Base-by-base conservation (phyloP, 2,113 vertebrate species). In the Probosciger aterrimus region DNA sequence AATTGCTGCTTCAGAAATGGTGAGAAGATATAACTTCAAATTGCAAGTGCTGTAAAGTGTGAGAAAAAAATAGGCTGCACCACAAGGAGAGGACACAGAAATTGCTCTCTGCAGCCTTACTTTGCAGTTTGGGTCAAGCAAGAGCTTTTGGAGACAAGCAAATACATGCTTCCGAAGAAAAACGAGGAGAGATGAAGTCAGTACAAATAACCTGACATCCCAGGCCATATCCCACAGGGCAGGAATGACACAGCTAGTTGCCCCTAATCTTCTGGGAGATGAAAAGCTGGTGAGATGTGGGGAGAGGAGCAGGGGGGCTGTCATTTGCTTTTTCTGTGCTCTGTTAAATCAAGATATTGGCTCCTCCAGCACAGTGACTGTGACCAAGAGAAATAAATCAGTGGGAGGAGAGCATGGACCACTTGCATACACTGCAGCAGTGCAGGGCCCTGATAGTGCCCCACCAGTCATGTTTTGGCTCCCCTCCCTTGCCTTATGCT, bases 341-440 rank as follows among this genome's bases (percentile, higher is more conserved):
- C 31, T n/a, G n/a, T 92, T 93, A 80, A 77, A 97, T 95, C 81
- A 93, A 84, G 52, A 62, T 82, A 86, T 17, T 5, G 8, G 22
- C 44, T 97, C n/a, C 53, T 90, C n/a, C 76, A 75, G 68, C 6
- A 31, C 0, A 3, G 68, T 7, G 30, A 73, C 18, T 67, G 49
- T 70, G 90, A 83, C 74, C 88, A 93, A 68, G 77, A 79, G 86
- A 4, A 37, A 77, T 63, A 89, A 71, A 82, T 74, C 76, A 79
- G 43, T 19, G 55, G 52, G 17, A 95, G 71, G 13, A 81, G 64
- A 55, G 18, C 49, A 37, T 4, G 24, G 8, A 64, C 5, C 57
- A 59, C 33, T 35, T 16, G 57, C 57, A 59, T 59, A 35, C 22
- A 35, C 57, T 24, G 57, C 57, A 35, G 74, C n/a, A 79, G 60